A percentile compares a stretch with the other conserved stretches of the same genome.
These are phyloP conservation scores for Zaprionus ornatus DNA, from an alignment of 1,140 invertebrate species.

Conservation along the genomic window DNA sequence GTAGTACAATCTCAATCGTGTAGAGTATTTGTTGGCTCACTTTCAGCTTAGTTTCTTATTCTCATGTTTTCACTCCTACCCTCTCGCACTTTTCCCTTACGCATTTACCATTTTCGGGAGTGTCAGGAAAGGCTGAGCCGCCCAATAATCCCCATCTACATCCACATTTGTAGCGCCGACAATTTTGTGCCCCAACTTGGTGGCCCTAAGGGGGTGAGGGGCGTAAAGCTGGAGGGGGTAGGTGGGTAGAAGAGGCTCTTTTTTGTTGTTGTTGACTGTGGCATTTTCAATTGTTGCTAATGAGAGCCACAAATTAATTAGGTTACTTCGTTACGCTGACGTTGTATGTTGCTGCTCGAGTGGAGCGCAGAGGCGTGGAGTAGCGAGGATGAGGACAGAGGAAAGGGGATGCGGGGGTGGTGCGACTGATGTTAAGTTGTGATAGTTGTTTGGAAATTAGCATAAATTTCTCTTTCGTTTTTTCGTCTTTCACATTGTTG, in stretches of 20 bases:
- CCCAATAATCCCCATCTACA: conserved; percentile 49
- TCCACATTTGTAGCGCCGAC: conserved; percentile 41
- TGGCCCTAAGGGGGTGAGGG: neutral
- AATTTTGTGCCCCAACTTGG: conserved; percentile 55
- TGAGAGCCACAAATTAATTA: conserved; percentile 82
- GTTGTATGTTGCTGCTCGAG: conserved; percentile 9
- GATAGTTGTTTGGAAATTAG: conserved; percentile 74
- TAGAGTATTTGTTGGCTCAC: neutral
- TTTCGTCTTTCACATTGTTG: conserved; percentile 42
- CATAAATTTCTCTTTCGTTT: conserved; percentile 74
- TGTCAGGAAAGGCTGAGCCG: conserved; percentile 15
- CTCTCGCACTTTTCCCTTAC: neutral
- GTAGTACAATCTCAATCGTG: neutral
- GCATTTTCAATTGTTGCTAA: conserved; percentile 81
- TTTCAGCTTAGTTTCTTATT: neutral
- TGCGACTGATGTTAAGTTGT: conserved; percentile 58
- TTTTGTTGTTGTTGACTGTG: conserved; percentile 50
- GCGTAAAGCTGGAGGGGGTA: no score
- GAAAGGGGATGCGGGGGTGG: neutral
- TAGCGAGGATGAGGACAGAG: neutral
- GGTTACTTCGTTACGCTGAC: conserved; percentile 80
- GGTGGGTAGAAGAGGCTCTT: neutral
- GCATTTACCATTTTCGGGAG: conserved; percentile 28
- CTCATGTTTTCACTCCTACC: neutral
- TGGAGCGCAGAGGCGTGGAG: conserved; percentile 14